Percentiles rank a stretch among this genome's conserved stretches.
Conservation (phyloP, 2,113 vertebrate genomes). For the Alligator mississippiensis region DNA sequence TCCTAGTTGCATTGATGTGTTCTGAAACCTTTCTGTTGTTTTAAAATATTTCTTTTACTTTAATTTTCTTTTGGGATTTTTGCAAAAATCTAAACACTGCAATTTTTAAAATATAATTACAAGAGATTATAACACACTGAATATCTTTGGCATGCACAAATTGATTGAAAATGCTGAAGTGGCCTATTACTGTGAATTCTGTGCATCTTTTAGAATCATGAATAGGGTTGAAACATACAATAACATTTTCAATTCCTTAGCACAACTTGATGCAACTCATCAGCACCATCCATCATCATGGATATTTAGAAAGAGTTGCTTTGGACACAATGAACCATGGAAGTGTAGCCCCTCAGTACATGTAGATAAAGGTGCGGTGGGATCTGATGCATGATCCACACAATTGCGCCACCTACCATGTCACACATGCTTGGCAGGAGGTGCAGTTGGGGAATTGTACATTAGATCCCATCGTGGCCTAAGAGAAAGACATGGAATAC, state of each 20-base stretch:
- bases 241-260: not conserved
- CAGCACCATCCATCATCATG: not conserved
- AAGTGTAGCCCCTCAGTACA: too few relatives aligned
- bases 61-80: not conserved
- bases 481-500: too few relatives aligned
- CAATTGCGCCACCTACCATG: too few relatives aligned
- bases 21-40: not conserved
- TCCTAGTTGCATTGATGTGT: constrained; percentile 1
- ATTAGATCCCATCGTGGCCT: too few relatives aligned
- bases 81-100: not conserved
- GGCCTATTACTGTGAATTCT: not conserved
- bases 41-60: not conserved
- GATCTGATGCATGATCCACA: too few relatives aligned
- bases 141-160: not conserved
- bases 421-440: too few relatives aligned
- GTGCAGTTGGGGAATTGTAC: too few relatives aligned
- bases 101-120: not conserved
- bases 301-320: not conserved
- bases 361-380: too few relatives aligned
- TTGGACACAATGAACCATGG: not conserved
- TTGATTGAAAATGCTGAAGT: not conserved
- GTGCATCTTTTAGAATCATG: not conserved
- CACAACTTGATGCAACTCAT: not conserved
- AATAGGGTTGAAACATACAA: not conserved
- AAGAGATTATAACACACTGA: not conserved